Base-by-base conservation (phyloP, 2,113 vertebrate genomes). In the Gambusia holbrooki region DNA sequence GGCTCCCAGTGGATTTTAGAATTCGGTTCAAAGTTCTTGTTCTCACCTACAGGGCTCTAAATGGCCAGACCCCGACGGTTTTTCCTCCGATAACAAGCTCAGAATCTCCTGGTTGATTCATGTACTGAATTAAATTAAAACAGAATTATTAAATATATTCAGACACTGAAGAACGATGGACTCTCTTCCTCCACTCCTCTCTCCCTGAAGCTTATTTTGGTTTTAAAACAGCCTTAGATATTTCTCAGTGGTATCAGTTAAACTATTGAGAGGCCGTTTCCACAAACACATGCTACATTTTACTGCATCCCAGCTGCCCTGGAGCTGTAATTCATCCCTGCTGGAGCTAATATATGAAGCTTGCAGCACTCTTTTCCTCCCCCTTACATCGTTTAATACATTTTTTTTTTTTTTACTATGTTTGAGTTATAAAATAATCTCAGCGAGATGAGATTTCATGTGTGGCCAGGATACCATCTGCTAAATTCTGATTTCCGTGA, bases 361-460 rank as follows among this genome's bases (percentile, higher is more conserved):
- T 40, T 48, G 68, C 79, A 73, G 60, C 87, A 82, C 71, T 58
- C 33, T 69, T 37, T 40, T 42, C 30, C 66, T 48, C n/a, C 71
- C 71, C 67, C 32, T 17, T 80, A 77, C 73, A 76, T 75, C 22
- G 69, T 54, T 12, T 80, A 77, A 71, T 27, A 76, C 73, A 66
- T 61, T 12, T 66, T 74, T 84, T 85, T 88, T 70, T 84, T 78
- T 85, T 85, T 84, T 82, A 84, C 71, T 60, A 69, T 72, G 73
- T 77, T 76, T 72, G 66, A 80, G 69, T 74, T 84, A 82, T 86
- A 84, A 86, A 90, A 86, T 66, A 37, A 80, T 60, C 71, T 48
- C 15, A 74, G 76, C 4, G 11, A 40, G 58, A 71, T 81, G 58
- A 87, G 77, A 81, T 77, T 54, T 37, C 73, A 74, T 58, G 30